Conservation (phyloP, 2,797 vertebrate genomes). For the Sarcoramphus papa region DNA sequence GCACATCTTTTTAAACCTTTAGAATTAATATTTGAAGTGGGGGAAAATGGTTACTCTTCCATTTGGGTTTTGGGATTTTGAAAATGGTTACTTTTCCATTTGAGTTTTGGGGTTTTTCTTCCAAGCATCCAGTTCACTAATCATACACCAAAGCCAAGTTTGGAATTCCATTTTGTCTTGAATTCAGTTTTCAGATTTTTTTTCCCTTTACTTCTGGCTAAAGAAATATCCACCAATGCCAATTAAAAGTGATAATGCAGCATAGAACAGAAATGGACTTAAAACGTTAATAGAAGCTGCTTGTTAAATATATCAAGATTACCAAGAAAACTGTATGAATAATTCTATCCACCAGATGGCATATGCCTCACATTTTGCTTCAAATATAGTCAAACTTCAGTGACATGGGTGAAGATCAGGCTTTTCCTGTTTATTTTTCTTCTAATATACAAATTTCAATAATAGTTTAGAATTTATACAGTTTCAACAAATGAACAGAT, state of each 20-base stretch:
- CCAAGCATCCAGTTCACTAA: not conserved
- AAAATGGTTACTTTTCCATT: not conserved
- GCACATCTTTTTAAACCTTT: not conserved
- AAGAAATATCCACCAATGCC: not conserved
- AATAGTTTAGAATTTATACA: not conserved
- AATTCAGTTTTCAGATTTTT: not conserved
- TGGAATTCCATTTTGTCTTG: not conserved
- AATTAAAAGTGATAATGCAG: not conserved
- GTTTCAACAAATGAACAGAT: not conserved
- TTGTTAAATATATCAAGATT: not conserved
- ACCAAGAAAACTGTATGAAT: not conserved
- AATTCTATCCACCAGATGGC: conserved; percentile 60
- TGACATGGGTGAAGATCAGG: not conserved
- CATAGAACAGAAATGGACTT: not conserved
- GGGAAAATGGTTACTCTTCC: not conserved
- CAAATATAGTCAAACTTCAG: not conserved
- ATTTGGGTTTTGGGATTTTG: not conserved
- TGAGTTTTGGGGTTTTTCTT: not conserved
- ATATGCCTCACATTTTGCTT: conserved; percentile 6
- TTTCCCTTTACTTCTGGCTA: not conserved
- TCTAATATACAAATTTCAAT: not conserved
- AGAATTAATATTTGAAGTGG: not conserved
- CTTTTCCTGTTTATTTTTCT: not conserved
- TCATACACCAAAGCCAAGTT: not conserved
- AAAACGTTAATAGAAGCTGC: not conserved